Evolutionary conservation across 2,113 vertebrate genomes (phyloP).

Genomic region (Lanius ludovicianus): DNA sequence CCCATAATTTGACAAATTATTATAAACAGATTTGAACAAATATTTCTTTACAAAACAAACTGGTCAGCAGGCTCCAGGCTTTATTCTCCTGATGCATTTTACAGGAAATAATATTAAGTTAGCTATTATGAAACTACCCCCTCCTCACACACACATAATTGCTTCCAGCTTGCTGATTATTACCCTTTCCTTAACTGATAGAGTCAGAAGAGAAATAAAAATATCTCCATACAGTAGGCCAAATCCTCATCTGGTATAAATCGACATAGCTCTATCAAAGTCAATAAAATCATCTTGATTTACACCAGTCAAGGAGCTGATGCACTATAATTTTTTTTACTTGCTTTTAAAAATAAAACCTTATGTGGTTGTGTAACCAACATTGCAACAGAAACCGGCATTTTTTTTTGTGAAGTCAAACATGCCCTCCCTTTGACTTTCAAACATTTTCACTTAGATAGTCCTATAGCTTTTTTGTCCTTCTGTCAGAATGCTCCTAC

Average conservation of each 20-base stretch:
- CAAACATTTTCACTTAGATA: background rate
- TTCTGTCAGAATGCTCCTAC: background rate
- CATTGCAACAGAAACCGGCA: constrained; percentile 38
- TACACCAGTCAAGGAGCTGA: constrained; percentile 53
- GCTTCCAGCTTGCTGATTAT: constrained; percentile 67
- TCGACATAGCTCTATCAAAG: constrained; percentile 60
- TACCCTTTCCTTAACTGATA: constrained; percentile 63
- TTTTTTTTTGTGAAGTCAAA: constrained; percentile 57
- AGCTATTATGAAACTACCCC: constrained; percentile 68
- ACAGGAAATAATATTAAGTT: constrained; percentile 68
- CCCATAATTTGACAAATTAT: constrained; percentile 33
- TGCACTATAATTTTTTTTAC: constrained; percentile 56
- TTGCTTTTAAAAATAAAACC: constrained; percentile 65
- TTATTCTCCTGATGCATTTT: constrained; percentile 62
- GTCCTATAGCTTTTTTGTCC: background rate
- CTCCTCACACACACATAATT: constrained; percentile 59
- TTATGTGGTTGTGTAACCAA: constrained; percentile 60
- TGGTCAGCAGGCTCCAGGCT: constrained; percentile 51
- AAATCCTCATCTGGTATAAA: constrained; percentile 68
- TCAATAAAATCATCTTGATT: constrained; percentile 62
- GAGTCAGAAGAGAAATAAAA: constrained; percentile 59
- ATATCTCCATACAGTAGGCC: constrained; percentile 54
- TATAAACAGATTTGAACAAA: constrained; percentile 52
- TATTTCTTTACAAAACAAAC: constrained; percentile 54
- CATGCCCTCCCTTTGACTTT: constrained; percentile 1